A percentile compares a stretch with the other conserved stretches of the same genome.
These are phyloP conservation scores for Eilema griseolum DNA, from an alignment of 2,888 invertebrate species.

Conservation along the genomic window DNA sequence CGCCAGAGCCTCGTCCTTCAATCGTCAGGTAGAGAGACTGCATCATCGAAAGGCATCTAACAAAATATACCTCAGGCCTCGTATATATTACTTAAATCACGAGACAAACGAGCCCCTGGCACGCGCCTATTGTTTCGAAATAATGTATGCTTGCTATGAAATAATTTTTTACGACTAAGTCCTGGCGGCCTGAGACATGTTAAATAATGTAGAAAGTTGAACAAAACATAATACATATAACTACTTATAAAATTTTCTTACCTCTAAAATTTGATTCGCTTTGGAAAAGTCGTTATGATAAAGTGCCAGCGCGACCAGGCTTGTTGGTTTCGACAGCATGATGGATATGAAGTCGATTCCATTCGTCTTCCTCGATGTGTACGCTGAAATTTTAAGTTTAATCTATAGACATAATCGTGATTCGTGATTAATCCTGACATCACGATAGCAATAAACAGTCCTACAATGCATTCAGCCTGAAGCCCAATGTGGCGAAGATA, in stretches of 20 bases:
- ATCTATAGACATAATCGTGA: neutral
- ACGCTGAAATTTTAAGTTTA: conserved; percentile 63
- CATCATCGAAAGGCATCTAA: no score
- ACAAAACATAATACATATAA: neutral
- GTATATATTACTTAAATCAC: no score
- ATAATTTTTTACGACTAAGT: no score
- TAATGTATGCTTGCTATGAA: no score
- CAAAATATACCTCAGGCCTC: no score
- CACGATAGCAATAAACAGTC: neutral
- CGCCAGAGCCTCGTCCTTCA: no score
- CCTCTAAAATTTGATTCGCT: conserved; percentile 93
- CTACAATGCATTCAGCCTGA: neutral
- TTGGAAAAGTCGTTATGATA: conserved; percentile 91
- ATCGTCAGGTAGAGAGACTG: no score
- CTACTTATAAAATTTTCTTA: conserved; percentile 68
- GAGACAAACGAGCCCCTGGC: no score
- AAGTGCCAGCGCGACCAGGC: conserved; percentile 92
- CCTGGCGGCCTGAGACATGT: no score
- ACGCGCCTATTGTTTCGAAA: no score
- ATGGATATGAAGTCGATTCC: conserved; percentile 86
- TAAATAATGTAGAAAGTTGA: neutral
- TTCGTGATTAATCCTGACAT: neutral
- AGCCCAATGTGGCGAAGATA: neutral
- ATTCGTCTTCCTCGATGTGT: conserved; percentile 63
- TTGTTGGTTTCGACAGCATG: conserved; percentile 92